Conservation (phyloP, 2,113 vertebrate species). For the Parotia lawesii region DNA sequence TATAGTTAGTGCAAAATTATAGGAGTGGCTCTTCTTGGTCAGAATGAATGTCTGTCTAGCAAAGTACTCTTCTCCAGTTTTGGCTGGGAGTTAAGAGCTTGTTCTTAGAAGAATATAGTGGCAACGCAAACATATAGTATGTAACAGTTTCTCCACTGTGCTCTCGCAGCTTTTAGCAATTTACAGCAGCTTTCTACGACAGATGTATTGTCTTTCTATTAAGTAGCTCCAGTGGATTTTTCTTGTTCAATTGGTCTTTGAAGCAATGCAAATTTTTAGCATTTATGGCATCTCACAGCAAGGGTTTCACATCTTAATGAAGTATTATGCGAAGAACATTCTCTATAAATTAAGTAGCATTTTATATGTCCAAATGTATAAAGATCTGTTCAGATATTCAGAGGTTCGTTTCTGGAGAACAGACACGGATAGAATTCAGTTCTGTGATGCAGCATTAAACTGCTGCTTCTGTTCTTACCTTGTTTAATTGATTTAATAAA, state of each 20-base stretch:
- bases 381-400: not conserved
- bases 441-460: not conserved
- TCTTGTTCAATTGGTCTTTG: slow-evolving; percentile 4
- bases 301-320: slow-evolving; percentile 19
- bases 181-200: not conserved
- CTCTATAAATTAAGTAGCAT: not conserved
- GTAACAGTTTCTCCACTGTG: not conserved
- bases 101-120: not conserved
- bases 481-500: not conserved
- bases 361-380: not conserved
- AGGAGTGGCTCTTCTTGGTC: not conserved
- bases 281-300: not conserved
- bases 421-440: not conserved
- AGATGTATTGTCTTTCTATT: slow-evolving; percentile 9
- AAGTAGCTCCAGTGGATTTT: not conserved
- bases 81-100: not conserved
- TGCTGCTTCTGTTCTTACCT: not conserved
- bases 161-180: not conserved
- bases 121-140: not conserved
- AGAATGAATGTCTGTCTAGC: not conserved
- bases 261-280: slow-evolving; percentile 5
- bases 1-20: not conserved
- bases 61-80: not conserved
- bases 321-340: not conserved
- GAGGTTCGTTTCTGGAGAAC: not conserved